Evolutionary conservation across 1,140 invertebrate genomes (phyloP).

Genomic region (Brachionus calyciflorus): DNA sequence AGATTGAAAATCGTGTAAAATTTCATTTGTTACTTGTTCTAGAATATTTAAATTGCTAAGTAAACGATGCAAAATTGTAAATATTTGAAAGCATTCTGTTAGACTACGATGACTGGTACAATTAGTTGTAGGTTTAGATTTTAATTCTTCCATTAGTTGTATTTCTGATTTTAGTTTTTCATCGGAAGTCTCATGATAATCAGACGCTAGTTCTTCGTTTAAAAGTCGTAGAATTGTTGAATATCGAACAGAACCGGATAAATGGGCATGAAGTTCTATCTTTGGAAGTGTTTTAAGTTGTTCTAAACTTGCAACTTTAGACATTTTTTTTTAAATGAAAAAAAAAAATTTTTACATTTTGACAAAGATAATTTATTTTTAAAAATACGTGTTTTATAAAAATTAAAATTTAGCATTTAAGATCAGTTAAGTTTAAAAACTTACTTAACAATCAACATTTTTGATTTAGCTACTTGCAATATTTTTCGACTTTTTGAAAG

Average conservation of each 20-base stretch:
- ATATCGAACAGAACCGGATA: slow-evolving; percentile 32
- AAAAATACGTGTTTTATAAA: too few species aligned
- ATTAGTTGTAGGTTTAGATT: neutral
- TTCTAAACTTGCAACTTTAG: neutral
- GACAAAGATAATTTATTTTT: too few species aligned
- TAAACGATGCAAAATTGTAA: slow-evolving; percentile 7
- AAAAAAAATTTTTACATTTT: too few species aligned
- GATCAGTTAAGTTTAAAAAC: too few species aligned
- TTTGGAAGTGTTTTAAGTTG: neutral
- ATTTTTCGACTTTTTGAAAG: too few species aligned
- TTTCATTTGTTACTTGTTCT: slow-evolving; percentile 1
- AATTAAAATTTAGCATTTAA: too few species aligned
- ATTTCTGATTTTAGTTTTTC: slow-evolving; percentile 7
- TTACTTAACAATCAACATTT: too few species aligned
- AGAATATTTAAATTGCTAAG: slow-evolving; percentile 23
- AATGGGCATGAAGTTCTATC: slow-evolving; percentile 45
- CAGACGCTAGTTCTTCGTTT: neutral
- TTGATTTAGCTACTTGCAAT: too few species aligned
- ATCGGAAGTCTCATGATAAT: neutral
- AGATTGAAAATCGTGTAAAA: slow-evolving; percentile 30
- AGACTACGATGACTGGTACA: slow-evolving; percentile 21
- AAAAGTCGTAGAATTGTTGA: slow-evolving; percentile 5
- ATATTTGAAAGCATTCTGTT: slow-evolving; percentile 39
- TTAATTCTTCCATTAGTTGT: neutral
- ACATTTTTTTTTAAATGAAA: too few species aligned